Evolutionary conservation across 2,888 invertebrate species (phyloP).

Genomic region (Chelonus formosanus): DNA sequence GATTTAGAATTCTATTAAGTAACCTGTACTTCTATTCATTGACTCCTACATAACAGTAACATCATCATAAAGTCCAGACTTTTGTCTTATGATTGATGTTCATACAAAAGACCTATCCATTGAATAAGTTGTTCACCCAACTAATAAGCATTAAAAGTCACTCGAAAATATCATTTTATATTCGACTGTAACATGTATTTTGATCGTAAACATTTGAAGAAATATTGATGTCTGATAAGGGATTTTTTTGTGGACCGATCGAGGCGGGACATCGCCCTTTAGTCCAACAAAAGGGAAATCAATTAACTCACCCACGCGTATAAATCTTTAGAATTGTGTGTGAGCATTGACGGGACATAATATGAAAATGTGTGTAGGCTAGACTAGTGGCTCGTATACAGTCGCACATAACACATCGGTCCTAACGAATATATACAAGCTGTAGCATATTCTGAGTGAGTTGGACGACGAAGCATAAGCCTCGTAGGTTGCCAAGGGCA

Average conservation of each 20-base stretch:
- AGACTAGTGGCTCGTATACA: conserved; percentile 20
- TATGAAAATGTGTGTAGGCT: conserved; percentile 5
- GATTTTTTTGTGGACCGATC: conserved; percentile 43
- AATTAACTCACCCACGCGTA: conserved; percentile 53
- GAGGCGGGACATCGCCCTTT: conserved; percentile 45
- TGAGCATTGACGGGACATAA: not conserved
- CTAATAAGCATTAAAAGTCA: no score
- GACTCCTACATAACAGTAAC: no score
- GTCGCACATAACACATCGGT: conserved; percentile 15
- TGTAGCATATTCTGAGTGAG: conserved; percentile 35
- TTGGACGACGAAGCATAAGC: conserved; percentile 38
- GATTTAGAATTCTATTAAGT: no score
- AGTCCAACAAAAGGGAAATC: conserved; percentile 54
- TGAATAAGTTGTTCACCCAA: no score
- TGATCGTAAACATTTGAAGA: not conserved
- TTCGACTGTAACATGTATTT: not conserved
- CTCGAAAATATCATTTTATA: not conserved
- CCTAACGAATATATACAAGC: conserved; percentile 18
- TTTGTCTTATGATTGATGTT: no score
- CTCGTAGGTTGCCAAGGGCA: conserved; percentile 61
- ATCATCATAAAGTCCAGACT: no score
- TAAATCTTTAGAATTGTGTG: conserved; percentile 31
- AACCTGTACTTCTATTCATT: no score
- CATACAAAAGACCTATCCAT: no score
- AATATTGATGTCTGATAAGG: conserved; percentile 35